Conservation (phyloP, 2,888 invertebrate genomes). For the Criorhina ranunculi region DNA sequence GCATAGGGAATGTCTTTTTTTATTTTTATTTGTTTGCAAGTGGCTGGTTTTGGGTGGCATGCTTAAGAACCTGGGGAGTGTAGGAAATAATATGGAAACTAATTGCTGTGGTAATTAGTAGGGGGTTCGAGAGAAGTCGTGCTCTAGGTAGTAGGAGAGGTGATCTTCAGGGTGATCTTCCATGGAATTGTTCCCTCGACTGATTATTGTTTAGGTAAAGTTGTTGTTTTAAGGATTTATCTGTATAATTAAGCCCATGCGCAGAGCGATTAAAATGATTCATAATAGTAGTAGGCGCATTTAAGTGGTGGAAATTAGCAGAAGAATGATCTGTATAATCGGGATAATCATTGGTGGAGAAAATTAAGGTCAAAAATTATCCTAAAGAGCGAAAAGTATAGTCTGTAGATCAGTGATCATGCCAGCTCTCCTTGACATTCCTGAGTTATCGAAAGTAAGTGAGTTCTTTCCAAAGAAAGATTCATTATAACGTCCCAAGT, state of each 20-base stretch:
- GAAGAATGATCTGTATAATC: neutral
- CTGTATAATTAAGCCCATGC: conserved; percentile 52
- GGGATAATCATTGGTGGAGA: too few relatives aligned
- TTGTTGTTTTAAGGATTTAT: conserved; percentile 47
- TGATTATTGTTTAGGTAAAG: conserved; percentile 23
- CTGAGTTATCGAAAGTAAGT: too few relatives aligned
- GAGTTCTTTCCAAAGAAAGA: too few relatives aligned
- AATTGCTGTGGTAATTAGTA: conserved; percentile 73
- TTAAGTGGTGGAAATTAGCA: conserved; percentile 60
- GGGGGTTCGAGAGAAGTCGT: conserved; percentile 58
- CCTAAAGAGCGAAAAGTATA: too few relatives aligned
- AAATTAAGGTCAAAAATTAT: too few relatives aligned
- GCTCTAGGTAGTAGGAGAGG: conserved; percentile 26
- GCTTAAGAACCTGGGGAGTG: conserved; percentile 59
- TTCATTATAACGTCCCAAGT: too few relatives aligned
- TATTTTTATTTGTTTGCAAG: conserved; percentile 10
- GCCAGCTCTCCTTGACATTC: too few relatives aligned
- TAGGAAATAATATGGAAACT: conserved; percentile 70
- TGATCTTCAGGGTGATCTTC: conserved; percentile 61
- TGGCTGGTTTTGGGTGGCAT: conserved; percentile 68
- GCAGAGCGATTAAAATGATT: conserved; percentile 50
- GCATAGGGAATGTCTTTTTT: conserved; percentile 36
- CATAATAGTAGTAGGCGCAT: conserved; percentile 21
- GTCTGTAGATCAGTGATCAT: too few relatives aligned
- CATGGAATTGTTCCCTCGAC: conserved; percentile 5